phyloP scores from a whole-genome alignment of 2,797 vertebrate genomes.

The Vireo griseus region DNA sequence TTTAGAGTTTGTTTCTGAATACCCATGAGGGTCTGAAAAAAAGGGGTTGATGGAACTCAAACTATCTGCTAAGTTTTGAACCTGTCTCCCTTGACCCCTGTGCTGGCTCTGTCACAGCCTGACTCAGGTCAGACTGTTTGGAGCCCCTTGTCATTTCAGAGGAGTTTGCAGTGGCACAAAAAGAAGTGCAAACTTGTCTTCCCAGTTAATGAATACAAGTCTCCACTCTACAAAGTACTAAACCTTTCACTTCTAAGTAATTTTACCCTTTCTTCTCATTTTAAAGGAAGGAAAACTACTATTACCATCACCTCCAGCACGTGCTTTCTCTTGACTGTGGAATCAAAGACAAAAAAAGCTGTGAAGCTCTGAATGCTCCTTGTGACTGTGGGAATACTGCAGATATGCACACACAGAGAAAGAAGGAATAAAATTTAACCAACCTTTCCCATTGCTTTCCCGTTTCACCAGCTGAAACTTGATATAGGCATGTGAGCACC shows the following conservation, averaged over 20 bases:
- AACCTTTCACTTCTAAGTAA: not conserved
- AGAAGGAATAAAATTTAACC: not conserved
- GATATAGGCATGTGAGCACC: constrained; percentile 79
- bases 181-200: not conserved
- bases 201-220: not conserved
- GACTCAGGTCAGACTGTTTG: not conserved
- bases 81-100: not conserved
- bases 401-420: not conserved
- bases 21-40: not conserved
- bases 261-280: not conserved
- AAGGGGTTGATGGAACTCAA: not conserved
- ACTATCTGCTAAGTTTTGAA: not conserved
- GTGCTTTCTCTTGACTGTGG: not conserved
- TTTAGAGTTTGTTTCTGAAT: not conserved
- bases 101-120: not conserved
- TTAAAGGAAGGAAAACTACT: not conserved
- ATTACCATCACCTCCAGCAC: not conserved
- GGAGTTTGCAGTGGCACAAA: not conserved
- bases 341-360: not conserved
- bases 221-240: not conserved
- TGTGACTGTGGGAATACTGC: not conserved
- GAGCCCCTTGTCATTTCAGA: not conserved
- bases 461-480: constrained; percentile 87
- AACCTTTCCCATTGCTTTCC: constrained; percentile 81
- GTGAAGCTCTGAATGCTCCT: not conserved